Evolutionary conservation across 2,888 invertebrate genomes (phyloP).

Genomic region (Syrphus vitripennis): DNA sequence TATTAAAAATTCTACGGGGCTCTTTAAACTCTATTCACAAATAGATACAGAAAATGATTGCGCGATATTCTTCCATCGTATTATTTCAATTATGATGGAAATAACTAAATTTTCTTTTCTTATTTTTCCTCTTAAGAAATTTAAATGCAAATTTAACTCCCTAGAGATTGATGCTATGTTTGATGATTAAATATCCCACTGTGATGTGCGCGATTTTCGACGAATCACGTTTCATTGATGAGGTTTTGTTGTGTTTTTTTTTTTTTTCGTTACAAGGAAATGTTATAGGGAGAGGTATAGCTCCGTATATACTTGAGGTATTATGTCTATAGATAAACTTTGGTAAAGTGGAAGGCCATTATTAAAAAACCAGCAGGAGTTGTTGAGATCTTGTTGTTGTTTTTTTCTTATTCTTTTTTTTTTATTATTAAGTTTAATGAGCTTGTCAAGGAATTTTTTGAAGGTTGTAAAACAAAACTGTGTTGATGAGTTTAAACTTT

Average conservation of each 20-base stretch:
- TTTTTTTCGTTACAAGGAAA: constrained; percentile 3
- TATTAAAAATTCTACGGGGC: too few species aligned
- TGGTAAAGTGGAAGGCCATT: neutral
- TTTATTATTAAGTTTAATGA: neutral
- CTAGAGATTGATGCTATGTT: neutral
- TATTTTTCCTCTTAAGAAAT: neutral
- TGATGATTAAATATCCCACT: neutral
- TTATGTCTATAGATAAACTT: neutral
- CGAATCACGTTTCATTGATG: constrained; percentile 51
- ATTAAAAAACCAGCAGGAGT: constrained; percentile 1
- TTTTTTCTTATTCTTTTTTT: neutral
- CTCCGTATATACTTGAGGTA: neutral
- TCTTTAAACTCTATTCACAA: too few species aligned
- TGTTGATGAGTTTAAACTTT: constrained; percentile 6
- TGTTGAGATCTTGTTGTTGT: neutral
- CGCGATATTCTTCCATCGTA: neutral
- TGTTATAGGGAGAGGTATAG: neutral
- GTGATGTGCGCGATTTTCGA: constrained; percentile 1
- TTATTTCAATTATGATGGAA: neutral
- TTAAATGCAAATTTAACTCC: neutral
- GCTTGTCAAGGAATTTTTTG: constrained; percentile 30
- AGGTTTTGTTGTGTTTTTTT: too few species aligned
- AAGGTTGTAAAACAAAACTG: constrained; percentile 29
- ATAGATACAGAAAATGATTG: too few species aligned
- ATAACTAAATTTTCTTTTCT: neutral